These are phyloP conservation scores for Magallana gigas DNA, from an alignment of 1,140 invertebrate species.

Conservation along the genomic window DNA sequence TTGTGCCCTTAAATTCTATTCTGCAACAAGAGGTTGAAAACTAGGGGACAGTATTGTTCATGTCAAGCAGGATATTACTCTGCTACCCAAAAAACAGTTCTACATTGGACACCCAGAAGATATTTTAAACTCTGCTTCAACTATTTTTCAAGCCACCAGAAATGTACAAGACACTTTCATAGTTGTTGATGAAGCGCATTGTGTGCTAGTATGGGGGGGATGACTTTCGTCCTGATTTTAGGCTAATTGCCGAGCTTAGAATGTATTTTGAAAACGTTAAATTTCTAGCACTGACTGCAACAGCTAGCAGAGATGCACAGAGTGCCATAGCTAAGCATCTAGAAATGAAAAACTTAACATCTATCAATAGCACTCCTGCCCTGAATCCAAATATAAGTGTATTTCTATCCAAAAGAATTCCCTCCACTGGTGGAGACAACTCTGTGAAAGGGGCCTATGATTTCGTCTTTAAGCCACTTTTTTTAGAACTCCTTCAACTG, in stretches of 20 bases:
- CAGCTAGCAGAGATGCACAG: constrained; percentile 20
- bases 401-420: neutral
- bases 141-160: neutral
- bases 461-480: neutral
- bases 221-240: neutral
- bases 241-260: neutral
- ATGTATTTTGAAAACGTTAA: neutral
- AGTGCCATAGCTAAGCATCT: constrained; percentile 1
- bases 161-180: neutral
- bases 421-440: constrained; percentile 28
- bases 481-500: neutral
- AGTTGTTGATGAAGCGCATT: constrained; percentile 32
- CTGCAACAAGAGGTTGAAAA: neutral
- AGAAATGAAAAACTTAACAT: neutral
- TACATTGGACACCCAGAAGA: constrained; percentile 15
- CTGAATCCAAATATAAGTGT: neutral
- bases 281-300: neutral
- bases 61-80: neutral
- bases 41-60: neutral
- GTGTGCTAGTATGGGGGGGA: neutral
- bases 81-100: neutral
- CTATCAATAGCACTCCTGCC: neutral
- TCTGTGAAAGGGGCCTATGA: neutral
- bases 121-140: neutral
- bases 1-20: neutral